Evolutionary conservation across 2,888 invertebrate genomes (phyloP).

Genomic region (Dendrolimus houi): DNA sequence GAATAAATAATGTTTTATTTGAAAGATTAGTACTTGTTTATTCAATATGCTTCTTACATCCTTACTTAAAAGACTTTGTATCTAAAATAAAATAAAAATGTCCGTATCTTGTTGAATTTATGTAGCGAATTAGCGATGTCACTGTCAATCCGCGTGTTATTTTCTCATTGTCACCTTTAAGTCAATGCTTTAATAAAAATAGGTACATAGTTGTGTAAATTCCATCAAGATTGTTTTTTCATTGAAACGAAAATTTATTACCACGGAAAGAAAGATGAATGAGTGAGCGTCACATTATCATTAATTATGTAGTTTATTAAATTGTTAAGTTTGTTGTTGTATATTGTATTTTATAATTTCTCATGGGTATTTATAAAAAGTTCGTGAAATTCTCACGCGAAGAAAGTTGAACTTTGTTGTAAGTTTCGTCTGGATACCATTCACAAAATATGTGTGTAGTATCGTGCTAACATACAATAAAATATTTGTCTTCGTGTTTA

Average conservation of each 20-base stretch:
- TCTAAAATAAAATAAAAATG: no score
- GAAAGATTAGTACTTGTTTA: no score
- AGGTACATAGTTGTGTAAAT: not conserved
- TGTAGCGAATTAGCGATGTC: no score
- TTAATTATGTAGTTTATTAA: slow-evolving; percentile 61
- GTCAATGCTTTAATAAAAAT: not conserved
- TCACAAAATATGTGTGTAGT: slow-evolving; percentile 14
- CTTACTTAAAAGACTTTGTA: no score
- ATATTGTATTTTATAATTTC: slow-evolving; percentile 41
- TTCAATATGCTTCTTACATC: no score
- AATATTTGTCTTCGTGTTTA: slow-evolving; percentile 14
- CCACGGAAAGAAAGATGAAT: slow-evolving; percentile 35
- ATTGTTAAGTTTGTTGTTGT: slow-evolving; percentile 20
- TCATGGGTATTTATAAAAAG: slow-evolving; percentile 48
- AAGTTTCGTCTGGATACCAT: slow-evolving; percentile 15
- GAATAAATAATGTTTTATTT: no score
- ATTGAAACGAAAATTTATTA: not conserved
- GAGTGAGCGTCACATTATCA: slow-evolving; percentile 30
- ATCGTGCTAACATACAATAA: slow-evolving; percentile 27
- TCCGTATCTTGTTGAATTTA: no score
- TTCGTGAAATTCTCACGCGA: slow-evolving; percentile 52
- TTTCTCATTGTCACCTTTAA: no score
- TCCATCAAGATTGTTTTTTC: not conserved
- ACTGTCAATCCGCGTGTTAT: no score
- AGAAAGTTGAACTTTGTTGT: slow-evolving; percentile 48